Percentiles rank a stretch among this genome's conserved stretches.
These are phyloP conservation scores for Fragariocoptes setiger DNA, from an alignment of 1,140 invertebrate genomes.

Conservation along the genomic window DNA sequence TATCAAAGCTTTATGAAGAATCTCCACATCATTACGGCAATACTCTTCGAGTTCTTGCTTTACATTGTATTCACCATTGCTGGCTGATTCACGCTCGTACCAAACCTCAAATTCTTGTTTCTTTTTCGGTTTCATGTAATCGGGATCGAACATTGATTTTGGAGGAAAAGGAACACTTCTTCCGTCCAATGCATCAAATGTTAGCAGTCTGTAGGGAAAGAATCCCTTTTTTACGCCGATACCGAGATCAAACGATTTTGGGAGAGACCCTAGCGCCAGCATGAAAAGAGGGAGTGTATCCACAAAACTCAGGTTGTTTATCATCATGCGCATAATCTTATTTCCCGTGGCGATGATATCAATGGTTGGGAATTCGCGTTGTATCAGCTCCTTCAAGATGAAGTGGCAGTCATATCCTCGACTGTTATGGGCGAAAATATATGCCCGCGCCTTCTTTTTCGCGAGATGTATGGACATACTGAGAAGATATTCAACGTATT, in stretches of 20 bases:
- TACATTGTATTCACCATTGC: too few species aligned
- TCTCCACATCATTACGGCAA: too few species aligned
- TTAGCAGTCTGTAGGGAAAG: constrained; percentile 2
- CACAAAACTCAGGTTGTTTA: neutral
- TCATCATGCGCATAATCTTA: neutral
- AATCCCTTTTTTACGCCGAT: neutral
- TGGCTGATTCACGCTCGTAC: constrained; percentile 6
- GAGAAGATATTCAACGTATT: too few species aligned
- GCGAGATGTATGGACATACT: too few species aligned
- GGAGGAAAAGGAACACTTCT: neutral
- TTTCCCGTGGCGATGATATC: too few species aligned
- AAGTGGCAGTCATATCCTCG: constrained; percentile 1
- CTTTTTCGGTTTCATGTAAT: constrained; percentile 3
- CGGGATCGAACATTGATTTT: neutral
- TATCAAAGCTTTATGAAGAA: too few species aligned
- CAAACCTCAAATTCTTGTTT: constrained; percentile 4
- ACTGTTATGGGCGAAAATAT: constrained; percentile 1
- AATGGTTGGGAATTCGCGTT: too few species aligned
- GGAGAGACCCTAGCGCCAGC: neutral
- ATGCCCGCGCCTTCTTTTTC: too few species aligned
- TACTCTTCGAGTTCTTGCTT: too few species aligned
- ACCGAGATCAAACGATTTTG: constrained; percentile 2
- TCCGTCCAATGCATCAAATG: neutral
- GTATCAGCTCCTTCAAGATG: neutral
- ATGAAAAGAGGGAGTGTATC: constrained; percentile 1